Conservation (phyloP, 2,888 invertebrate species). For the Epinotia demarniana region DNA sequence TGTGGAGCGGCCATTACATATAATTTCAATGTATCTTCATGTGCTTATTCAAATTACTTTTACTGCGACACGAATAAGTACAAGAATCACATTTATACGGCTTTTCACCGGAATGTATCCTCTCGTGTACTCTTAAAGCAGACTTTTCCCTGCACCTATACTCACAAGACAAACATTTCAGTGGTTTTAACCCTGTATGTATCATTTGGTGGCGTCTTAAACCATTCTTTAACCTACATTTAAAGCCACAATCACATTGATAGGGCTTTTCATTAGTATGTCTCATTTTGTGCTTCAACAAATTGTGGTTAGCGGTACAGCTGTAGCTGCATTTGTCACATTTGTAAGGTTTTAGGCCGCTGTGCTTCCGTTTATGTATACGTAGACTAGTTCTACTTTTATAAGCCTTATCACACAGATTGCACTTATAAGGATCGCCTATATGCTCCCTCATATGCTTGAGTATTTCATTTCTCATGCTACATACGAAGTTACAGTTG, state of each 20-base stretch:
- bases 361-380: slow-evolving; percentile 8
- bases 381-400: background rate
- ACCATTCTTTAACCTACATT: background rate
- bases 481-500: slow-evolving; percentile 6
- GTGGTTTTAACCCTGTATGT: slow-evolving; percentile 1
- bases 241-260: background rate
- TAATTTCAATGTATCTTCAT: background rate
- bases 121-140: slow-evolving; percentile 3
- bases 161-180: background rate
- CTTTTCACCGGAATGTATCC: slow-evolving; percentile 17
- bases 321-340: slow-evolving; percentile 18
- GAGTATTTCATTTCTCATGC: background rate
- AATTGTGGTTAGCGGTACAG: background rate
- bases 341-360: slow-evolving; percentile 11
- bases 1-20: no score
- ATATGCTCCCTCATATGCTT: slow-evolving; percentile 4
- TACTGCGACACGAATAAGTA: slow-evolving; percentile 13
- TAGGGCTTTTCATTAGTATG: slow-evolving; percentile 9
- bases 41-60: slow-evolving; percentile 22
- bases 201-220: slow-evolving; percentile 26
- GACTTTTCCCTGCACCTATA: slow-evolving; percentile 6
- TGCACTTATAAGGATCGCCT: slow-evolving; percentile 1
- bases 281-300: slow-evolving; percentile 11
- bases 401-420: slow-evolving; percentile 1
- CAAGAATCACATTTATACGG: slow-evolving; percentile 20